These are phyloP conservation scores for Cerastis leucographa DNA, from an alignment of 2,888 invertebrate genomes.

Conservation along the genomic window DNA sequence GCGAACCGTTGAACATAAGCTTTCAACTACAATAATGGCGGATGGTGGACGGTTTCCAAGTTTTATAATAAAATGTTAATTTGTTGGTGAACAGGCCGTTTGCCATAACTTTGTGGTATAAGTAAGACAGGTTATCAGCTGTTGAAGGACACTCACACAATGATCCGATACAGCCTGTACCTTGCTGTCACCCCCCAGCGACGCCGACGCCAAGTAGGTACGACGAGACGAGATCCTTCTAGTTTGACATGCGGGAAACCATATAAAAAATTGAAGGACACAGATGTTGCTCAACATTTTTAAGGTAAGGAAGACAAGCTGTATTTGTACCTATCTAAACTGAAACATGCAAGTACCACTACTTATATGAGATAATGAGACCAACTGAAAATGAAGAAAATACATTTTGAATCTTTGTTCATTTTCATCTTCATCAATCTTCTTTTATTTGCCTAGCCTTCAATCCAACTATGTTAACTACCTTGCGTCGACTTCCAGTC, in stretches of 20 bases:
- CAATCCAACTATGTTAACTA: no score
- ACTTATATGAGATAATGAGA: no score
- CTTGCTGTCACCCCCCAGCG: background rate
- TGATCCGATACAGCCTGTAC: background rate
- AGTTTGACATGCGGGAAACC: background rate
- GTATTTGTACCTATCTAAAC: background rate
- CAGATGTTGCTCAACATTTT: background rate
- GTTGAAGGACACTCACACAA: background rate
- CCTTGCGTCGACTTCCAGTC: background rate
- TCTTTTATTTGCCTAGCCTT: no score
- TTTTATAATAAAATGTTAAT: conserved; percentile 4
- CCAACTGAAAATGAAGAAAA: background rate
- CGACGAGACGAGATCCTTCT: background rate
- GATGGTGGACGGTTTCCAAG: conserved; percentile 23
- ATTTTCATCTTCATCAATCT: no score
- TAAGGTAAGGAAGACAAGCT: background rate
- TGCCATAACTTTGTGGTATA: background rate
- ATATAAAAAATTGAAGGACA: no score
- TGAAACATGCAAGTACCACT: no score
- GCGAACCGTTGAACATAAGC: conserved; percentile 13
- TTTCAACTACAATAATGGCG: conserved; percentile 15
- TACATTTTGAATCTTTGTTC: no score
- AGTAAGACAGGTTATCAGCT: background rate
- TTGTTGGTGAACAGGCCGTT: background rate
- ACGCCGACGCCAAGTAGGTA: background rate